These are phyloP conservation scores for Odontesthes bonariensis DNA, from an alignment of 2,113 vertebrate genomes.

Conservation along the genomic window DNA sequence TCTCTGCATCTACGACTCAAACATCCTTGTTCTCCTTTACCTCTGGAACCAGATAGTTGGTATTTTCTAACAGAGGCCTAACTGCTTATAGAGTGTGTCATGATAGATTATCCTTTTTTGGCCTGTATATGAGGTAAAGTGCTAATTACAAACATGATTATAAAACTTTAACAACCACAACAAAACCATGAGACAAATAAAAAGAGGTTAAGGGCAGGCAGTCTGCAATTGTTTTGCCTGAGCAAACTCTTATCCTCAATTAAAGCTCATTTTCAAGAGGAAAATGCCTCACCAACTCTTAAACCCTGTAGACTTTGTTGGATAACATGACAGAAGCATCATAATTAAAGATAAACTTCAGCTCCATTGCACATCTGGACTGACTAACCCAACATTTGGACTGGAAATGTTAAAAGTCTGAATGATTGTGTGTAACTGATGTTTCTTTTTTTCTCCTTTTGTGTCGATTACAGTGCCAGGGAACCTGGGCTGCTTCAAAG, in stretches of 20 bases:
- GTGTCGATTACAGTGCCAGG: conserved; percentile 90
- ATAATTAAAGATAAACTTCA: background rate
- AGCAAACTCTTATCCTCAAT: too few relatives aligned
- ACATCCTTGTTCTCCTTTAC: conserved; percentile 14
- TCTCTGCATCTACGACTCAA: conserved; percentile 25
- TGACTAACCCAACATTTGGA: too few relatives aligned
- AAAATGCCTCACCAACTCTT: background rate
- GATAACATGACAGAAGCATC: background rate
- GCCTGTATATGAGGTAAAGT: background rate
- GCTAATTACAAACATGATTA: conserved; percentile 29
- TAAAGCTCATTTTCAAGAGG: background rate
- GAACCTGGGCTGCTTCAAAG: conserved; percentile 96
- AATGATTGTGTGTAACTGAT: background rate
- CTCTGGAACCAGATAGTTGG: conserved; percentile 37
- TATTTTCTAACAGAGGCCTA: conserved; percentile 25
- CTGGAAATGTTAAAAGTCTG: background rate
- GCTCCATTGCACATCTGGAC: background rate
- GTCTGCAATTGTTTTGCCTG: background rate
- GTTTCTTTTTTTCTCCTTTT: background rate
- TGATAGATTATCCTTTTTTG: conserved; percentile 15
- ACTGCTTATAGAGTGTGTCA: conserved; percentile 39
- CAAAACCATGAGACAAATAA: background rate
- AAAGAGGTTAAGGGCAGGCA: background rate
- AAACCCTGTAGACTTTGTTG: background rate
- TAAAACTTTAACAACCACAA: background rate